Conservation (phyloP, 1,140 invertebrate genomes). For the Venturia canescens region DNA sequence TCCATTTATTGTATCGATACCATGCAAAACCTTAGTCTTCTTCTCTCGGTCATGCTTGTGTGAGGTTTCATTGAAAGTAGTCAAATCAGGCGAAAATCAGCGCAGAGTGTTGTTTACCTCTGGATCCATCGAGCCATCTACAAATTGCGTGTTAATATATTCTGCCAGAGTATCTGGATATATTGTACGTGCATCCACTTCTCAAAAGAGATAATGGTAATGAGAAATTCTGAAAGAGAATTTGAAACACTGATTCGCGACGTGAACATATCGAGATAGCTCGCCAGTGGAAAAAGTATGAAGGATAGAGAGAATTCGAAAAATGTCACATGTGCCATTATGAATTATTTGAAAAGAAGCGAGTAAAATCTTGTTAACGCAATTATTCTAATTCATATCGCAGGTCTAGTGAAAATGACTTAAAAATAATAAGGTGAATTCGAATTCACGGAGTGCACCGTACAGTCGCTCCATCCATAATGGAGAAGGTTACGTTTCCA, state of each 20-base stretch:
- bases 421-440: neutral
- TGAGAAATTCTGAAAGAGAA: conserved; percentile 35
- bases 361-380: neutral
- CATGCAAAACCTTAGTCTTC: too few relatives aligned
- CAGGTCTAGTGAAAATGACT: neutral
- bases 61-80: too few relatives aligned
- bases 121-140: too few relatives aligned
- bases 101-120: too few relatives aligned
- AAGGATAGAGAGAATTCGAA: neutral
- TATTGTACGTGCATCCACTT: neutral
- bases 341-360: conserved; percentile 1
- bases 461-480: neutral
- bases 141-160: neutral
- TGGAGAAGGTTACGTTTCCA: neutral
- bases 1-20: too few relatives aligned
- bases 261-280: neutral
- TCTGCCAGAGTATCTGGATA: neutral
- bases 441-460: neutral
- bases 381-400: neutral
- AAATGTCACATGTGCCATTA: neutral
- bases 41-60: too few relatives aligned
- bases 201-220: neutral
- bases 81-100: too few relatives aligned
- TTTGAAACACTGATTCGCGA: neutral
- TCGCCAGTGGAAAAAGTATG: neutral